Conservation (phyloP, 2,888 invertebrate species). For the Cylloceria caligata region DNA sequence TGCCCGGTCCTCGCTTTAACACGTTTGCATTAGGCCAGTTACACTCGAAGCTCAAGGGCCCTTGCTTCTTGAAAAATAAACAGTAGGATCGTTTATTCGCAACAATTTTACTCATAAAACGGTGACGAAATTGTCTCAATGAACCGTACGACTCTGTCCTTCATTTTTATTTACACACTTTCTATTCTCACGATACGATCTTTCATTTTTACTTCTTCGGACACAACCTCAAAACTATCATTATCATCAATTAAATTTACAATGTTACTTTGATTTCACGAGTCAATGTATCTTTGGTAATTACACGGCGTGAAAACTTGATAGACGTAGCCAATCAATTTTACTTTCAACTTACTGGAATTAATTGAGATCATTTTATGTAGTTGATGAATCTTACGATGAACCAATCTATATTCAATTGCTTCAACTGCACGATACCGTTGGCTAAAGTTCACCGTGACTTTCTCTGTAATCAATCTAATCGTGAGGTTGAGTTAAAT, state of each 20-base stretch:
- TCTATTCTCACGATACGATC: neutral
- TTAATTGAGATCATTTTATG: too few relatives aligned
- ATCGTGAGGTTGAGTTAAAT: too few relatives aligned
- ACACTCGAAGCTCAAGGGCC: slow-evolving; percentile 16
- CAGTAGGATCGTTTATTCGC: neutral
- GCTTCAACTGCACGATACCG: too few relatives aligned
- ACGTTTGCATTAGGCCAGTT: neutral
- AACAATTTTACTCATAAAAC: neutral
- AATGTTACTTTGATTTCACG: neutral
- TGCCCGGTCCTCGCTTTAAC: slow-evolving; percentile 2
- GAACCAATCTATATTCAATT: too few relatives aligned
- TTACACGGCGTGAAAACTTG: too few relatives aligned
- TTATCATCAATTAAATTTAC: neutral
- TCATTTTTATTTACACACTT: neutral
- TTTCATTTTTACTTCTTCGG: neutral
- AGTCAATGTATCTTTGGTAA: too few relatives aligned
- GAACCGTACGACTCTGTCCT: neutral
- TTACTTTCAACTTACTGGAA: too few relatives aligned
- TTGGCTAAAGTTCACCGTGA: too few relatives aligned
- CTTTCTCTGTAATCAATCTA: too few relatives aligned
- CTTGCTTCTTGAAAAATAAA: slow-evolving; percentile 22
- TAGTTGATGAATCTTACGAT: too few relatives aligned
- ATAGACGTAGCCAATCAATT: too few relatives aligned
- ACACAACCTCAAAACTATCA: neutral
- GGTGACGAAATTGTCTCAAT: slow-evolving; percentile 6